phyloP scores from a whole-genome alignment of 1,140 invertebrate genomes.

The Drosophila mayri region DNA sequence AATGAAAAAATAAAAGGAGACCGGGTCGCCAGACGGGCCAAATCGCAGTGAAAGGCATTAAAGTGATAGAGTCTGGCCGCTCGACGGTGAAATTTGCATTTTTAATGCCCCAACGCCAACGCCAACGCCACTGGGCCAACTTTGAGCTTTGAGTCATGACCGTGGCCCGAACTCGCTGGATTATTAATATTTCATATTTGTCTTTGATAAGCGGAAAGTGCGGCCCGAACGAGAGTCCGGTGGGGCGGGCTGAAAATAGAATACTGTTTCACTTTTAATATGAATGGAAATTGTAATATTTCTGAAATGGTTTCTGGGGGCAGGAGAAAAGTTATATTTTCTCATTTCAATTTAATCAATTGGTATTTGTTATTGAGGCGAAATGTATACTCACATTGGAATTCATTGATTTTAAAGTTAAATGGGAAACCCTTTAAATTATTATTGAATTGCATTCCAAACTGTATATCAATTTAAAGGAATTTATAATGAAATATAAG shows the following conservation, averaged over 20 bases:
- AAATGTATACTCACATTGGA: neutral
- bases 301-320: neutral
- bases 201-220: conserved; percentile 72
- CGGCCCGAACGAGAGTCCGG: neutral
- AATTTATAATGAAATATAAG: neutral
- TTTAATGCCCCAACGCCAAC: conserved; percentile 68
- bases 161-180: conserved; percentile 43
- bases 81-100: conserved; percentile 73
- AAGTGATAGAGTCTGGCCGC: conserved; percentile 71
- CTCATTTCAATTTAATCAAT: conserved; percentile 11
- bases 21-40: conserved; percentile 53
- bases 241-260: conserved; percentile 10
- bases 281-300: conserved; percentile 23
- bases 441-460: neutral
- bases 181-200: conserved; percentile 83
- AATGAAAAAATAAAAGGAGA: conserved; percentile 27
- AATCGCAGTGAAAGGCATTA: conserved; percentile 82
- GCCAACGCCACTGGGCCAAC: conserved; percentile 20
- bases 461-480: neutral
- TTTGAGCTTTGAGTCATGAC: conserved; percentile 29
- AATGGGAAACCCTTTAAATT: neutral
- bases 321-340: conserved; percentile 15
- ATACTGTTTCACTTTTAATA: conserved; percentile 23
- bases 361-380: neutral
- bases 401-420: neutral